Evolutionary conservation across 2,797 vertebrate genomes (phyloP).

Genomic region (Leptoclinus maculatus): DNA sequence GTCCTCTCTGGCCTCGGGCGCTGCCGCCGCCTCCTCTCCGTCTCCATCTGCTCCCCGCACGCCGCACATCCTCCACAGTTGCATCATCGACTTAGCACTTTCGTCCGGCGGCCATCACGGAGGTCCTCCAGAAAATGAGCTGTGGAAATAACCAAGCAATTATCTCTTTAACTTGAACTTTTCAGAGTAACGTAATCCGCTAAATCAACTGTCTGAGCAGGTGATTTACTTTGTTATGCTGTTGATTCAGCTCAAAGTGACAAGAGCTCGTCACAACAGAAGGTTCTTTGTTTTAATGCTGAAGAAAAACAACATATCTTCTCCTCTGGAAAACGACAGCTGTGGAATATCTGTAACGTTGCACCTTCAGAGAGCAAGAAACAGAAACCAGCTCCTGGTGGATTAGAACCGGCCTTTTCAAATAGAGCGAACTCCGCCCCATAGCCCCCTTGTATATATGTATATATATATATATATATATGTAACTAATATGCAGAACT

Average conservation of each 20-base stretch:
- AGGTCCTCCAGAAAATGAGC: conserved; percentile 3
- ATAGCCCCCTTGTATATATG: too few relatives aligned
- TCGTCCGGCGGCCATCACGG: neutral
- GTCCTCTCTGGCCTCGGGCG: conserved; percentile 20
- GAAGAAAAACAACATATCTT: neutral
- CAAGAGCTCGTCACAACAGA: neutral
- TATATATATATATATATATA: too few relatives aligned
- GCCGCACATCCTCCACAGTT: neutral
- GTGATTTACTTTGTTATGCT: neutral
- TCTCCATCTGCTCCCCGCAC: conserved; percentile 38
- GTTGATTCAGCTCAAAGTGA: neutral
- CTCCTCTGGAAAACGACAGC: neutral
- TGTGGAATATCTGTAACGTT: neutral
- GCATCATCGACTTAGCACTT: conserved; percentile 23
- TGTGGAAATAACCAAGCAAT: neutral
- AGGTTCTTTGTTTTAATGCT: neutral
- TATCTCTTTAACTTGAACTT: neutral
- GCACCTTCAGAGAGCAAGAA: neutral
- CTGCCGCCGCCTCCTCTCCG: conserved; percentile 23
- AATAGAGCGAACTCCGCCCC: too few relatives aligned
- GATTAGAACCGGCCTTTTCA: neutral
- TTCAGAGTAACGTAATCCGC: neutral
- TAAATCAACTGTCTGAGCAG: neutral
- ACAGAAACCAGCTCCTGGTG: neutral
- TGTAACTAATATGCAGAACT: too few relatives aligned